Percentiles rank a stretch among this genome's conserved stretches.
Evolutionary conservation across 1,140 invertebrate genomes (phyloP).

Genomic region (Polypedilum vanderplanki): DNA sequence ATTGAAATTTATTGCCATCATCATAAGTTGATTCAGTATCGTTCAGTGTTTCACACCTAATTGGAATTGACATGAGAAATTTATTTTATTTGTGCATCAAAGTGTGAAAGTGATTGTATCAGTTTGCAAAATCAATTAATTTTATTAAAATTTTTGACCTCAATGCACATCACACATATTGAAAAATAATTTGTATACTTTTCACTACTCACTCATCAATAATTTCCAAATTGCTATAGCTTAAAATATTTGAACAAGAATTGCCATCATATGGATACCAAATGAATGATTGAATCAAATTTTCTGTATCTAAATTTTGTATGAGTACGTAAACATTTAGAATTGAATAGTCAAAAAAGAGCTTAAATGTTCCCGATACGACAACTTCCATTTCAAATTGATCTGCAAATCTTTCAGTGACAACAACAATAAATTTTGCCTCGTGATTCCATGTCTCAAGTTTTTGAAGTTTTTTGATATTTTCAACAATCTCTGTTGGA

Average conservation of each 20-base stretch:
- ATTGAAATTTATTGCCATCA: conserved; percentile 11
- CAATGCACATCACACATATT: too few relatives aligned
- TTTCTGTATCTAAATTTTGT: not conserved
- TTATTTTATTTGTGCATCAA: too few relatives aligned
- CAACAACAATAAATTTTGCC: conserved; percentile 28
- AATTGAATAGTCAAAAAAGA: conserved; percentile 23
- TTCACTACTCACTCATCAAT: conserved; percentile 29
- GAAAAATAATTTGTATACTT: too few relatives aligned
- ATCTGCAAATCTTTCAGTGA: conserved; percentile 1
- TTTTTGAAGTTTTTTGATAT: conserved; percentile 15
- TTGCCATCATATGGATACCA: conserved; percentile 30
- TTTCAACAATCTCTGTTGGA: not conserved
- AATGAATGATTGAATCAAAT: conserved; percentile 23
- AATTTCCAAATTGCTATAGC: not conserved
- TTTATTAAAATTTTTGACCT: not conserved
- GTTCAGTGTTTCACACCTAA: conserved; percentile 5
- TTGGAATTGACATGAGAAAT: not conserved
- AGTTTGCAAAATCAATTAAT: too few relatives aligned
- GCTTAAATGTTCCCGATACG: not conserved
- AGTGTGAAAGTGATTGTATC: too few relatives aligned
- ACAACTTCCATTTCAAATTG: conserved; percentile 24
- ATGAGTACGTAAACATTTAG: conserved; percentile 29
- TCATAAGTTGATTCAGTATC: not conserved
- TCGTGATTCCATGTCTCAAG: conserved; percentile 29
- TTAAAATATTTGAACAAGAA: conserved; percentile 11